Base-by-base conservation (phyloP, 1,140 invertebrate species). In the Ips typographus region DNA sequence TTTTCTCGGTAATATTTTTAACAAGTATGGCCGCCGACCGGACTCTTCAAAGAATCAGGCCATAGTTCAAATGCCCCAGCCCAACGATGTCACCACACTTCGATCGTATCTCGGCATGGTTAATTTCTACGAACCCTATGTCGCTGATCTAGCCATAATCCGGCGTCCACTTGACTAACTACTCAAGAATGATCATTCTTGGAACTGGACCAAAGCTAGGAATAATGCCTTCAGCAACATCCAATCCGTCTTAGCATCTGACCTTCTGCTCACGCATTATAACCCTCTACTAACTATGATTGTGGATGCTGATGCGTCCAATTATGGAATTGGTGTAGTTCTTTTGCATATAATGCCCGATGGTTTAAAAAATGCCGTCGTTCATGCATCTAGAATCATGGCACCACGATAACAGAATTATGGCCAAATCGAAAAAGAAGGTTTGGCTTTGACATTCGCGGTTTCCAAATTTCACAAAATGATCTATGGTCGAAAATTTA, bases 251-350 rank as follows among this genome's bases (percentile, higher is more conserved):
- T n/a, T 47, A 4, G 4, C 4, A n/a, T 47, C 44, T 1, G 44
- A 47, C n/a, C 44, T 47, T 47, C 44, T 47, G n/a, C n/a, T 47
- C 4, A 47, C 44, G 44, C 44, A 47, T n/a, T 47, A 47, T n/a
- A n/a, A 47, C n/a, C 44, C 44, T 5, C 4, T n/a, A 47, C 4
- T 5, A n/a, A 47, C 4, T 5, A 47, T 47, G 4, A 47, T 47
- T 5, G n/a, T 47, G n/a, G 44, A 4, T 47, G 44, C 44, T 5
- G 44, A 22, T 22, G 22, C 22, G 22, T 22, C 22, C 22, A 22
- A 22, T 22, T 22, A 22, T 22, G 22, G 22, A 22, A 22, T 22
- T 22, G 22, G 22, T 22, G 22, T 22, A 22, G 22, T 22, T 22
- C 22, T 22, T 22, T 5, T 47, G 44, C 44, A 4, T 47, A 4